Base-by-base conservation (phyloP, 2,113 vertebrate genomes). In the Cygnus atratus region DNA sequence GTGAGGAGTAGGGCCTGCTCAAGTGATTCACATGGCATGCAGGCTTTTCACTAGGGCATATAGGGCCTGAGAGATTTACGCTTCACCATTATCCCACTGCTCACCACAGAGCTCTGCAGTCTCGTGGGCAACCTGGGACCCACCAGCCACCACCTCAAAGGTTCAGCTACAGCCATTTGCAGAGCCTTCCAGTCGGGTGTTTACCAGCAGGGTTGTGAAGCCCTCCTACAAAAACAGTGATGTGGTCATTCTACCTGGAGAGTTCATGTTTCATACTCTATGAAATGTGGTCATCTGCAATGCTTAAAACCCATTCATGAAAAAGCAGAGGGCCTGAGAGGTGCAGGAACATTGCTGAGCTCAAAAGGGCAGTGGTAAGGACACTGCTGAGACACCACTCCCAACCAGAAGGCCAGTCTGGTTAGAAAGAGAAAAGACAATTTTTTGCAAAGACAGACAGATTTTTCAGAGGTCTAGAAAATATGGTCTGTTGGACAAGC, bases 1-100 rank as follows among this genome's bases (percentile, higher is more conserved):
- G 29, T 16, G 37, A 57, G 63, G 70, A 84, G 46, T 0, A 2
- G 18, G 12, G 7, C 41, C 48, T 20, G 21, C 2, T 5, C 3
- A 35, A 18, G 50, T 13, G 33, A 8, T 22, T 84, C 1, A 0
- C 11, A 4, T 1, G 37, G 50, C 48, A 81, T 11, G 29, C 33
- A 66, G 26, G 35, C 20, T 15, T 81, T 57, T 48, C 70, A 14
- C 11, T n/a, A 41, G 46, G 33, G 41, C 44, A 48, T 20, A 19
- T 0, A 48, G 29, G 89, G 4, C 24, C 31, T 19, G 31, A 67
- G 46, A 21, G 20, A 33, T 75, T 85, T 52, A 22, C 22, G 9
- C 25, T 28, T 79, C 26, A 8, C 10, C 71, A 31, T 31, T 6
- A 37, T 5, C 6, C 12, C 48, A 52, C 31, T n/a, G 12, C 44